phyloP scores from a whole-genome alignment of 2,113 vertebrate species.

The Puffinus mauretanicus region DNA sequence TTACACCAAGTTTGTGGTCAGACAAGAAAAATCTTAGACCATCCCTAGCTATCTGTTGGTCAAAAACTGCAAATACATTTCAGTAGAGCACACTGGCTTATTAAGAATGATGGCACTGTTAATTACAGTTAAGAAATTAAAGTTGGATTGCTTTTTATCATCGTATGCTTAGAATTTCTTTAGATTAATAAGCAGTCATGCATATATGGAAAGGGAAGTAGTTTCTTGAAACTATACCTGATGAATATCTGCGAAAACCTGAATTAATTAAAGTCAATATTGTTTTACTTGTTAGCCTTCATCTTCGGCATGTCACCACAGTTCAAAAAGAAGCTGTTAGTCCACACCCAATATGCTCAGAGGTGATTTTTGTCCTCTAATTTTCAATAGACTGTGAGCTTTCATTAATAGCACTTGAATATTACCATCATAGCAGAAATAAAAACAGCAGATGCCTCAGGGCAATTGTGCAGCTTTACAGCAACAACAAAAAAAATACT shows the following conservation, averaged over 20 bases:
- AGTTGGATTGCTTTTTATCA: background rate
- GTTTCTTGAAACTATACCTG: background rate
- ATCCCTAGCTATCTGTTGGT: background rate
- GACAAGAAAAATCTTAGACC: background rate
- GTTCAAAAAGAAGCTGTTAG: constrained; percentile 57
- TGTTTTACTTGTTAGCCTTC: constrained; percentile 56
- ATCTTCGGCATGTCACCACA: constrained; percentile 30
- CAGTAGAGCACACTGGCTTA: background rate
- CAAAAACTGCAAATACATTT: background rate
- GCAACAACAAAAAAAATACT: background rate
- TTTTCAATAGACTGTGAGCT: constrained; percentile 36
- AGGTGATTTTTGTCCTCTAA: constrained; percentile 37
- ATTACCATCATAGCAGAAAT: constrained; percentile 54
- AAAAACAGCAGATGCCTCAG: constrained; percentile 24
- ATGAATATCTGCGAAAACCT: background rate
- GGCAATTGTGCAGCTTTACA: background rate
- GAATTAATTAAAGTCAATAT: constrained; percentile 14
- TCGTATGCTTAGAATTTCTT: background rate
- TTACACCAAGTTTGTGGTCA: background rate
- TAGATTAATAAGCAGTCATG: background rate
- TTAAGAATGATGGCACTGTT: background rate
- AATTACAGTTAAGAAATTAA: background rate
- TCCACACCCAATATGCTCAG: constrained; percentile 19
- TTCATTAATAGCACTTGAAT: constrained; percentile 56
- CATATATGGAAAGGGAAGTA: background rate